phyloP scores from a whole-genome alignment of 2,888 invertebrate genomes.

The Caenorhabditis zanzibari region DNA sequence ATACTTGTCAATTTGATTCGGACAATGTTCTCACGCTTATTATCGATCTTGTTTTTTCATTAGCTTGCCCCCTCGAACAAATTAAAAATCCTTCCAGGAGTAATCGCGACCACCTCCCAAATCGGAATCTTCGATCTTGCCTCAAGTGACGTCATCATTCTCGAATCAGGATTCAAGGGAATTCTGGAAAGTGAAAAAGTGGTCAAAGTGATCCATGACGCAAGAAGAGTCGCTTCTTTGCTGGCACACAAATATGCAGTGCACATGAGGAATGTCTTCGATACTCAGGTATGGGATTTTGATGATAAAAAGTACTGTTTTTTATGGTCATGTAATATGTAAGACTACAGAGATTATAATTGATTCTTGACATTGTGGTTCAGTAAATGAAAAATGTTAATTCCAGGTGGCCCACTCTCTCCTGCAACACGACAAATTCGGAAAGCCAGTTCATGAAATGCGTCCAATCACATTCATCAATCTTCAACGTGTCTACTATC shows the following conservation, averaged over 20 bases:
- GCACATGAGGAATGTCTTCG: conserved; percentile 80
- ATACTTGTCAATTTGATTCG: no score
- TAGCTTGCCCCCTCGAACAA: no score
- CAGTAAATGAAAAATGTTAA: no score
- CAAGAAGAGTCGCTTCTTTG: conserved; percentile 76
- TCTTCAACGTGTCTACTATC: conserved; percentile 85
- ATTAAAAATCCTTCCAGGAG: conserved; percentile 41
- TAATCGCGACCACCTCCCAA: conserved; percentile 85
- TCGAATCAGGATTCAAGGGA: conserved; percentile 81
- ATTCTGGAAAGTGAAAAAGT: conserved; percentile 79
- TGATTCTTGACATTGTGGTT: no score
- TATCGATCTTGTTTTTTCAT: no score
- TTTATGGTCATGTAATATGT: no score
- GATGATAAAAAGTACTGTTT: no score
- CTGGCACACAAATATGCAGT: conserved; percentile 81
- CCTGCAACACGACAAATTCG: conserved; percentile 92
- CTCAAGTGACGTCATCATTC: conserved; percentile 79
- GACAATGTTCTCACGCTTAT: no score
- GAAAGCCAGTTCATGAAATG: conserved; percentile 94
- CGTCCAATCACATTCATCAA: conserved; percentile 94
- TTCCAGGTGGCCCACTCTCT: conserved; percentile 92
- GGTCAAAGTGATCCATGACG: conserved; percentile 82
- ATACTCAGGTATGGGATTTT: conserved; percentile 83
- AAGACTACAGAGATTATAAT: no score
- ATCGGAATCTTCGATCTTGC: conserved; percentile 82